Evolutionary conservation across 2,113 vertebrate genomes (phyloP), one percentile per base, ranked within the genome.

Genomic region (Pipa parva): DNA sequence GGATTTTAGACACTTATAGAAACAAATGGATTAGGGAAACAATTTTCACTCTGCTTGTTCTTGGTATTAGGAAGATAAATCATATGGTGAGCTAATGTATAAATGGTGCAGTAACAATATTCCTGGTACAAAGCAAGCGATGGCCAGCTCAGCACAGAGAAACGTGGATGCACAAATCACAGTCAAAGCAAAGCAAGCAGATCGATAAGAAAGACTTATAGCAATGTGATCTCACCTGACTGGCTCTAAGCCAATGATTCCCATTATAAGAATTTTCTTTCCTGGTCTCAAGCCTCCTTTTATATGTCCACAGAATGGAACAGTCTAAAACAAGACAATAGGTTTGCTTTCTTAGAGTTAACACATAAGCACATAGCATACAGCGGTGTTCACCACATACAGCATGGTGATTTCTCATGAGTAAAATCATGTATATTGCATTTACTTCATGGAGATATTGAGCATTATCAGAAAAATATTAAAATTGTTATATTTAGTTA

Each of bases 181-280:
- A 26, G 13, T 4, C 27, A 45, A n/a, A 24, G 5, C 36, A 42
- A 25, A 18, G 6, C 37, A 28, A 62, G 9, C 27, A 63, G 17
- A 62, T 70, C 57, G 29, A 42, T 54, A 33, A 3, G 15, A 26
- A n/a, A n/a, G 5, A 48, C 13, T 31, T 18, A 7, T 10, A 20
- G 26, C 31, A 56, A 9, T n/a, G 39, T 7, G 63, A 12, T 61
- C 55, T 83, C 85, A 98, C 97, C 94, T 94, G 74, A 93, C 89
- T 6, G 97, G 95, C 76, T 95, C 96, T 77, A 94, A 84, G 76
- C 96, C 93, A 45, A 99, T 89, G 27, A 98, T 98, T 73, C 96
- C 97, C 97, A 99, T 97, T 63, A 99, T 90, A 72, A 98, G 88
- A 74, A 99, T 90, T 87, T 98, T 99, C 90, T 97, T 99, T 52